Evolutionary conservation across 2,113 vertebrate genomes (phyloP), one percentile per base, ranked within the genome.

Genomic region (Chionomys nivalis): DNA sequence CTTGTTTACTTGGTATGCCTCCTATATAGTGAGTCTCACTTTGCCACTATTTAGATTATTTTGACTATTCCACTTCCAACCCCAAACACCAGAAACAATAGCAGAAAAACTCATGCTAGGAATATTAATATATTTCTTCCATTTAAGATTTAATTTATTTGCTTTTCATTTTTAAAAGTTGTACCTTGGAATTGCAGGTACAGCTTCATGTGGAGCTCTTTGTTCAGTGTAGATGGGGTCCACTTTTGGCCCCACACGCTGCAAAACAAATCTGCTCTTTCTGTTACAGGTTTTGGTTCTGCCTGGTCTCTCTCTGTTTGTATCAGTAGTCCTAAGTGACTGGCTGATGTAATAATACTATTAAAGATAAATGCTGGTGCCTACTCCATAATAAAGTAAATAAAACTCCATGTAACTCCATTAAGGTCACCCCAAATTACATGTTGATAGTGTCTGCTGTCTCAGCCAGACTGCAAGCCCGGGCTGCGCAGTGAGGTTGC

Each of bases 401-500:
- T 66, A 77, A 87, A 96, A 87, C 36, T 91, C 44, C 11, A 89
- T 10, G 24, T 63, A 31, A 81, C 70, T 93, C 76, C 16, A 11
- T 85, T 83, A 79, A 94, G 90, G 47, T 19, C 61, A 78, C 70
- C 39, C 39, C 26, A 47, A 96, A 86, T 97, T 89, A 83, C 65
- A 79, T n/a, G 77, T 49, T 88, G 92, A 73, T 68, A 75, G 73
- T 90, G 68, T 90, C 79, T 95, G 61, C 95, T 96, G 95, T 47
- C 73, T 76, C 31, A 52, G n/a, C 61, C 61, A 86, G 92, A 94
- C 24, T 72, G 14, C 5, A 49, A 91, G 28, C 83, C 73, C 79
- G n/a, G 89, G 66, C 52, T 92, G n/a, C 77, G 55, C 93, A 52
- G 33, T 1, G 5, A 77, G 94, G 65, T 88, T 87, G 72, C 93